Conservation (phyloP, 2,113 vertebrate genomes). For the Phalacrocorax brasilianus region DNA sequence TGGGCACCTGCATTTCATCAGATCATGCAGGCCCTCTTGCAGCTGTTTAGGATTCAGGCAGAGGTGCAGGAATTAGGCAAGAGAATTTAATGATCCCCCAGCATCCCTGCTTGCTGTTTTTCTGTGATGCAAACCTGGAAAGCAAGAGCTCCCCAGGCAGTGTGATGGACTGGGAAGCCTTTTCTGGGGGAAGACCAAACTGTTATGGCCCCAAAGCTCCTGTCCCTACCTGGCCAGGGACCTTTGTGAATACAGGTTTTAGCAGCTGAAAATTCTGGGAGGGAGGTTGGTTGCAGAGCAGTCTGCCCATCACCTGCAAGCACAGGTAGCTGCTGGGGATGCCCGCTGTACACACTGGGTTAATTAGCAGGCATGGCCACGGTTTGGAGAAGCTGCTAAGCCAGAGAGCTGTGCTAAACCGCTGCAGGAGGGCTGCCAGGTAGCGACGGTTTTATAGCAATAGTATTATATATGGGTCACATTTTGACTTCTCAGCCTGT, state of each 20-base stretch:
- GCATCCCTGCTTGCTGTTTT: background rate
- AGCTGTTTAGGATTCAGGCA: conserved; percentile 5
- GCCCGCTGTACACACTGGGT: background rate
- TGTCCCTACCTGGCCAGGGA: fast-evolving
- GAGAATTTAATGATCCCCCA: background rate
- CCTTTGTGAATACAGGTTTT: background rate
- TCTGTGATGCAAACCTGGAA: background rate
- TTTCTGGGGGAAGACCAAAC: fast-evolving
- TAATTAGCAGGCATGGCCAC: background rate
- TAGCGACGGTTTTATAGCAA: background rate
- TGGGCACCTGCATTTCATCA: background rate
- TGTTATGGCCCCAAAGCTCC: background rate
- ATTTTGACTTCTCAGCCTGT: background rate
- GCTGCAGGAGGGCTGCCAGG: background rate
- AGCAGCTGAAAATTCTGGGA: background rate
- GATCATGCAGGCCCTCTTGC: background rate
- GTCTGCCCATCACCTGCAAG: background rate
- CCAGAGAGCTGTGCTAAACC: background rate
- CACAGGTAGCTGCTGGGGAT: background rate
- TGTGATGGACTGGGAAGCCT: background rate
- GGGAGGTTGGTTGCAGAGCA: background rate
- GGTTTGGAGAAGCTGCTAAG: background rate
- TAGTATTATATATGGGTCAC: background rate
- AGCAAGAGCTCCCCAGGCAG: background rate
- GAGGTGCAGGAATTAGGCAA: background rate